Evolutionary conservation across 2,888 invertebrate species (phyloP).

Genomic region (Cheilosia scutellata): DNA sequence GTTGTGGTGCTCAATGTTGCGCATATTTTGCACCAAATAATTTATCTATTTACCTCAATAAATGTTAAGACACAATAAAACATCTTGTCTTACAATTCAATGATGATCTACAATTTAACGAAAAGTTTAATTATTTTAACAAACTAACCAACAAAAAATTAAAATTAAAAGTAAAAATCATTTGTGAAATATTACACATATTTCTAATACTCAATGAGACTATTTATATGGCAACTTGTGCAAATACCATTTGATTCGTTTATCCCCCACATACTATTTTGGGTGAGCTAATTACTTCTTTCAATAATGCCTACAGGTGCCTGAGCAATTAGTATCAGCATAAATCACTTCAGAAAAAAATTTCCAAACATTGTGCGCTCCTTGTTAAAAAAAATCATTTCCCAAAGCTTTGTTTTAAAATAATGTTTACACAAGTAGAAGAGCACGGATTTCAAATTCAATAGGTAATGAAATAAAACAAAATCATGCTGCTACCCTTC

Average conservation of each 20-base stretch:
- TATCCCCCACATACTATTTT: conserved; percentile 14
- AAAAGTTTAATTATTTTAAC: no score
- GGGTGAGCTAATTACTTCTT: conserved; percentile 40
- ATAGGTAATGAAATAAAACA: conserved; percentile 39
- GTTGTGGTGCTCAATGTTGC: no score
- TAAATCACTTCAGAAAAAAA: conserved; percentile 19
- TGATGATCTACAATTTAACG: no score
- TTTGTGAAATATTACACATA: background rate
- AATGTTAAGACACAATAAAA: no score
- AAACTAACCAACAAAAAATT: no score
- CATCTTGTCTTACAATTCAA: no score
- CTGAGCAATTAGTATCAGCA: conserved; percentile 36
- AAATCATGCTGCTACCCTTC: conserved; percentile 44
- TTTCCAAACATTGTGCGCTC: conserved; percentile 10
- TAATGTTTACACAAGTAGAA: conserved; percentile 38
- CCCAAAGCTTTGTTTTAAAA: background rate
- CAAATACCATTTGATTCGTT: conserved; percentile 15
- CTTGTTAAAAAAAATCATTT: conserved; percentile 6
- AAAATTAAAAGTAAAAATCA: no score
- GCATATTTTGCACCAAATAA: no score
- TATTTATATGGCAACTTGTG: conserved; percentile 17
- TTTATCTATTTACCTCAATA: no score
- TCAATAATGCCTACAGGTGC: conserved; percentile 61
- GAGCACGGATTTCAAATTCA: conserved; percentile 39
- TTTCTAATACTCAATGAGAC: background rate